phyloP scores from a whole-genome alignment of 2,797 vertebrate genomes.

The Neosalanx taihuensis region DNA sequence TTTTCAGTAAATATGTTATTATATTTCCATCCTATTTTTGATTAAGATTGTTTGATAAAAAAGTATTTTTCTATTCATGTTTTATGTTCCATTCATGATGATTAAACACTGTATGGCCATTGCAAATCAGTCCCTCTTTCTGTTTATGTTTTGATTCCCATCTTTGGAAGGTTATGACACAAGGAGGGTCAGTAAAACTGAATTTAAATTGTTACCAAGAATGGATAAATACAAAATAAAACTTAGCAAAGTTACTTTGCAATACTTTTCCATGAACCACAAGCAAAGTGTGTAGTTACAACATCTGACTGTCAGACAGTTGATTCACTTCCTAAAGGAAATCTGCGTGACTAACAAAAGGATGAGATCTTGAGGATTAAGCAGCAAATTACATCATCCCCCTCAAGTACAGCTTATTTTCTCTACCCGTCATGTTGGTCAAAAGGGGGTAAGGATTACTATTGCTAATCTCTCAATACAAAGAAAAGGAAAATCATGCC shows the following conservation, averaged over 20 bases:
- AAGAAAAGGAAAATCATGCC: not conserved
- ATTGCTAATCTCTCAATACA: not conserved
- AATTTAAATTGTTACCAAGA: not conserved
- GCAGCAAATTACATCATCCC: not conserved
- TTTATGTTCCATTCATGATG: not conserved
- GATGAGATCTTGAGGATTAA: not conserved
- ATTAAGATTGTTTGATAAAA: not conserved
- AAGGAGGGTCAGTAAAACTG: not conserved
- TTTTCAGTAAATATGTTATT: not conserved
- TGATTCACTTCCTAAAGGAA: not conserved
- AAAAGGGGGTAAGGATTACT: not conserved
- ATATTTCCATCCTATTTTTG: not conserved
- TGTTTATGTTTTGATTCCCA: not conserved
- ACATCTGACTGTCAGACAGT: not conserved
- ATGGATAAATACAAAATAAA: not conserved
- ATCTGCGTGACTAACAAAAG: not conserved
- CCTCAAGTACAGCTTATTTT: not conserved
- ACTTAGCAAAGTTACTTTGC: not conserved
- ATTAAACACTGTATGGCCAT: not conserved
- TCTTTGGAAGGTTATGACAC: not conserved
- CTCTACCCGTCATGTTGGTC: not conserved
- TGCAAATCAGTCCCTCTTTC: not conserved
- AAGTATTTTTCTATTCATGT: not conserved
- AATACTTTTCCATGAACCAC: not conserved
- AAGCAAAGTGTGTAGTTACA: no score